phyloP scores from a whole-genome alignment of 1,140 invertebrate species.

The Aphaenogaster floridana region DNA sequence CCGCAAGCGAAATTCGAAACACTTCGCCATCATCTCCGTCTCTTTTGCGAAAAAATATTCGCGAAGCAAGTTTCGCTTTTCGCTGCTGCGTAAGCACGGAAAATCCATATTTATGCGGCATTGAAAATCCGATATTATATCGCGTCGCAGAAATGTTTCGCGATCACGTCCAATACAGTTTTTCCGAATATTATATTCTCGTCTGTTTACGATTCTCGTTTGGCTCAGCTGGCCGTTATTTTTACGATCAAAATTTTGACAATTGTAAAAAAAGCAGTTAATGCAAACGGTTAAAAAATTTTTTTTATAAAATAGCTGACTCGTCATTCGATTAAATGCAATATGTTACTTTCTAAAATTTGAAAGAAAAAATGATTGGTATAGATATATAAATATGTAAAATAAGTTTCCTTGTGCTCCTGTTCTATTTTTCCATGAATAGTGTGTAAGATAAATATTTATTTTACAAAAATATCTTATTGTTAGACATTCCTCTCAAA shows the following conservation, averaged over 20 bases:
- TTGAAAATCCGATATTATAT: conserved; percentile 48
- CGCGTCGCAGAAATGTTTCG: conserved; percentile 24
- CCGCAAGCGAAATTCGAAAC: conserved; percentile 61
- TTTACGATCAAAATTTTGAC: neutral
- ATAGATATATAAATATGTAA: neutral
- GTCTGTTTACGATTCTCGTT: conserved; percentile 8
- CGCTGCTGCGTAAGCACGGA: conserved; percentile 17
- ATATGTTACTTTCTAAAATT: neutral
- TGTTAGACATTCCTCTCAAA: neutral
- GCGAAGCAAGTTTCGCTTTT: conserved; percentile 37
- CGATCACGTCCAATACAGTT: conserved; percentile 4
- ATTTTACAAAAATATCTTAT: neutral
- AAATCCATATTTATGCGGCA: conserved; percentile 52
- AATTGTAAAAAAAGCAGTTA: neutral
- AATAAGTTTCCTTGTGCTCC: neutral
- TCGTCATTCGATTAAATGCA: neutral
- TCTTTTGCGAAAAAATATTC: conserved; percentile 52
- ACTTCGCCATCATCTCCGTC: conserved; percentile 16
- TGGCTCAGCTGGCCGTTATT: neutral
- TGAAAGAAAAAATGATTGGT: neutral
- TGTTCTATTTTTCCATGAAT: neutral
- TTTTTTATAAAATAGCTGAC: neutral
- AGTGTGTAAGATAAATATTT: neutral
- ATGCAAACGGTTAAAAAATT: conserved; percentile 9
- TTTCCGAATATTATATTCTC: conserved; percentile 43